Conservation (phyloP, 2,113 vertebrate species). For the Prolemur simus region DNA sequence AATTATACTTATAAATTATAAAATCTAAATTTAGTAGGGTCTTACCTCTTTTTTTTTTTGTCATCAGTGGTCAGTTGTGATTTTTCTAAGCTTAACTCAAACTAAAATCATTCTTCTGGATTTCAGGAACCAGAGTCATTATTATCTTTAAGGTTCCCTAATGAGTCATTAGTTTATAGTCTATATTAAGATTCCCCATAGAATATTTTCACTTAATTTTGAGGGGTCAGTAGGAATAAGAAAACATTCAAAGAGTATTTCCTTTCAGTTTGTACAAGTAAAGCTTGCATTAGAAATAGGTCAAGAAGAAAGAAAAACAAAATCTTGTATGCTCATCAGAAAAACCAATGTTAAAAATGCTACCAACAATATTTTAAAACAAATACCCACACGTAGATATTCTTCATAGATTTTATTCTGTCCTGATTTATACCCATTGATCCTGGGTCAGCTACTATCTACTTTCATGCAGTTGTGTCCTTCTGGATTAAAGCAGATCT, state of each 20-base stretch:
- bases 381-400: neutral
- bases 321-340: neutral
- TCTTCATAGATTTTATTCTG: neutral
- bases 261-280: neutral
- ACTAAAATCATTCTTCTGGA: neutral
- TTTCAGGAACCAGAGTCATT: neutral
- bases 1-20: neutral
- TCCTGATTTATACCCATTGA: neutral
- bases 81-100: neutral
- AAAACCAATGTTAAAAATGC: conserved; percentile 10
- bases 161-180: conserved; percentile 8
- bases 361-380: neutral
- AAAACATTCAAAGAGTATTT: conserved; percentile 18
- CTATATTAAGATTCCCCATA: neutral
- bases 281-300: neutral
- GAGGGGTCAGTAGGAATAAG: neutral
- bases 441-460: neutral
- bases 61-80: neutral
- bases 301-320: neutral
- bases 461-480: neutral
- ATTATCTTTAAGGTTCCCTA: neutral
- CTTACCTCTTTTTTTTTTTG: neutral
- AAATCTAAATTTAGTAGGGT: neutral
- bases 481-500: neutral
- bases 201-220: conserved; percentile 40